Evolutionary conservation across 2,888 invertebrate species (phyloP).

Genomic region (Capitulum mitella): DNA sequence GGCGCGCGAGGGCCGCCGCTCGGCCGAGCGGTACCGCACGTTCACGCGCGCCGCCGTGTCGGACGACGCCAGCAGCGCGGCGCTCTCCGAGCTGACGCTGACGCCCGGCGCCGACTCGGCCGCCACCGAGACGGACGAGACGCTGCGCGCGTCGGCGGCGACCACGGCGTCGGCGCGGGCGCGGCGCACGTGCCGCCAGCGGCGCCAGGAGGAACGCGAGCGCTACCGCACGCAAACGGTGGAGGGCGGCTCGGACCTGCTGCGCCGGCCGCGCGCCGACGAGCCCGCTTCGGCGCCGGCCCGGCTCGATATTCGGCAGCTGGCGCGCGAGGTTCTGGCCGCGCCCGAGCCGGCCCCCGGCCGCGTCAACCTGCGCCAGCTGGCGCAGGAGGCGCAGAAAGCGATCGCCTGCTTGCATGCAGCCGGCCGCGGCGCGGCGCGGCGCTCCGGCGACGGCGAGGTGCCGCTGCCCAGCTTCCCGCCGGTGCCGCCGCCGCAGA

Average conservation of each 20-base stretch:
- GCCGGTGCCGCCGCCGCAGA: conserved; percentile 29
- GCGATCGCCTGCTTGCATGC: conserved; percentile 34
- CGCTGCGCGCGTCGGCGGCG: conserved; percentile 59
- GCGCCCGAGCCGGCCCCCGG: neutral
- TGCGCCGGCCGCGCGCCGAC: conserved; percentile 37
- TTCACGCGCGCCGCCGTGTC: conserved; percentile 31
- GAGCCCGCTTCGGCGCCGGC: conserved; percentile 5
- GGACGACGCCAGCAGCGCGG: conserved; percentile 40
- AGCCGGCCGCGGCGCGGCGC: conserved; percentile 46
- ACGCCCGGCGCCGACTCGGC: conserved; percentile 47
- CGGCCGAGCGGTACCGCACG: conserved; percentile 59
- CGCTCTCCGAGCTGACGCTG: conserved; percentile 48
- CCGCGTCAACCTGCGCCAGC: conserved; percentile 29
- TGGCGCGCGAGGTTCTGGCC: conserved; percentile 31
- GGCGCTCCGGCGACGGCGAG: conserved; percentile 49
- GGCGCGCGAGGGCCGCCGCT: conserved; percentile 54
- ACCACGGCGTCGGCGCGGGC: conserved; percentile 23
- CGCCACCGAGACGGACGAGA: conserved; percentile 58
- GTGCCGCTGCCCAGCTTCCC: conserved; percentile 36
- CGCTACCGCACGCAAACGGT: conserved; percentile 64
- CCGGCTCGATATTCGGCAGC: conserved; percentile 27
- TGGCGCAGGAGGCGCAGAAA: conserved; percentile 34
- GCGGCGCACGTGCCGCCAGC: conserved; percentile 58
- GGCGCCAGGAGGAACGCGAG: conserved; percentile 60
- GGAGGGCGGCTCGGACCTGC: conserved; percentile 43